Evolutionary conservation across 2,797 vertebrate genomes (phyloP).

Genomic region (Thripadectes ignobilis): DNA sequence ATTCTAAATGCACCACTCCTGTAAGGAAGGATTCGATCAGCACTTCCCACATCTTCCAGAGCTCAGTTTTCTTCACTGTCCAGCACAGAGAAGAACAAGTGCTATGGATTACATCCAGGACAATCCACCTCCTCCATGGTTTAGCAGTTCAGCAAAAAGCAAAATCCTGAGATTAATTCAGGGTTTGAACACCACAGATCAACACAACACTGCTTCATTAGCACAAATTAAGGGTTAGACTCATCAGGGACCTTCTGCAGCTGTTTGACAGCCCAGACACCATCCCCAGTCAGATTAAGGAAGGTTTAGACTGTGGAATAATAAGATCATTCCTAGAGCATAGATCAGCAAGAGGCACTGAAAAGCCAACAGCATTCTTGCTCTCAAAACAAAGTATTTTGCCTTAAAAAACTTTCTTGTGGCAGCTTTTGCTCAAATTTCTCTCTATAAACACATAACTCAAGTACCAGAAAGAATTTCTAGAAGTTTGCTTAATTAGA

Average conservation of each 20-base stretch:
- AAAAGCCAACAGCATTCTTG: background rate
- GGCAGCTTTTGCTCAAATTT: background rate
- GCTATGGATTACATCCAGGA: background rate
- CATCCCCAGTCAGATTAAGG: background rate
- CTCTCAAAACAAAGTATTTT: background rate
- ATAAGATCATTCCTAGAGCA: background rate
- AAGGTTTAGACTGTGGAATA: background rate
- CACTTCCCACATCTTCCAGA: background rate
- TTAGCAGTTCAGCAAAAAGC: background rate
- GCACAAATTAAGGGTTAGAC: background rate
- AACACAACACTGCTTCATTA: background rate
- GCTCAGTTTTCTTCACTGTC: background rate
- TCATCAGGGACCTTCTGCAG: background rate
- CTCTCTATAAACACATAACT: background rate
- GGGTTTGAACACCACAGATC: background rate
- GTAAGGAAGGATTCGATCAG: background rate
- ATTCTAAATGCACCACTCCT: background rate
- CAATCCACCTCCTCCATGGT: background rate
- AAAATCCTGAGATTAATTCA: background rate
- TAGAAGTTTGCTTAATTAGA: background rate
- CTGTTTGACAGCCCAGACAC: background rate
- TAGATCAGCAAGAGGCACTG: background rate
- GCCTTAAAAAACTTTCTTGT: background rate
- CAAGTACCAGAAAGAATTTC: background rate
- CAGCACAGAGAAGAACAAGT: background rate